Evolutionary conservation across 2,888 invertebrate species (phyloP), one percentile per base, ranked within the genome.

Genomic region (Rotaria magnacalcarata): DNA sequence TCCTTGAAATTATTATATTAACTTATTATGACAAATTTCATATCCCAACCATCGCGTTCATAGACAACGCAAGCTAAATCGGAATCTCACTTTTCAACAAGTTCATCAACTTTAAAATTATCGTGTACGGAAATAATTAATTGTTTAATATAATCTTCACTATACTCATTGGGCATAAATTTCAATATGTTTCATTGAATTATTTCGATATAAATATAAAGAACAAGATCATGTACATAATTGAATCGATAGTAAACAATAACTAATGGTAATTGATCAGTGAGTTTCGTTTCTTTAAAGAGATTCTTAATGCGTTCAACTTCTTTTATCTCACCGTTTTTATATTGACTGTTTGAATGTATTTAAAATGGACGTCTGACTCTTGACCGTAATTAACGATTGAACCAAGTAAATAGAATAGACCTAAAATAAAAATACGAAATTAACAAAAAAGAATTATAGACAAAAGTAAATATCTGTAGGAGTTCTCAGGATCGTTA

Each of bases 211-310:
- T 88, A 99, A 93, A 50, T 50, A 50, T 50, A 99, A 85, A 99
- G 93, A 41, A 99, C 98, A 87, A 96, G 93, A 92, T 99, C 99
- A 91, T 99, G 99, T 2, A 99, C 99, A 91, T 99, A 99, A 92
- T 99, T 97, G 91, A 99, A 99, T 88, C 99, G 94, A 92, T 99
- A 99, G 92, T 99, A 99, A n/a, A 99, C 99, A 89, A 99, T 99
- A 89, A 99, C 99, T 88, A 99, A 93, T 0, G 99, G 99, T 90
- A 99, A 93, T 91, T 99, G 98, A 93, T 99, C 99, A 21, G 97
- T 96, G 85, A 99, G 92, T 91, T 99, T 99, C 80, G 99, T 98
- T 91, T 99, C 99, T 91, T 99, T 99, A 86, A 99, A 92, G 94
- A 98, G 99, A 92, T 99, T 99, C 93, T 99, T 99, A 89, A 99